Evolutionary conservation across 1,140 invertebrate species (phyloP).

Genomic region (Drosophila mojavensis): DNA sequence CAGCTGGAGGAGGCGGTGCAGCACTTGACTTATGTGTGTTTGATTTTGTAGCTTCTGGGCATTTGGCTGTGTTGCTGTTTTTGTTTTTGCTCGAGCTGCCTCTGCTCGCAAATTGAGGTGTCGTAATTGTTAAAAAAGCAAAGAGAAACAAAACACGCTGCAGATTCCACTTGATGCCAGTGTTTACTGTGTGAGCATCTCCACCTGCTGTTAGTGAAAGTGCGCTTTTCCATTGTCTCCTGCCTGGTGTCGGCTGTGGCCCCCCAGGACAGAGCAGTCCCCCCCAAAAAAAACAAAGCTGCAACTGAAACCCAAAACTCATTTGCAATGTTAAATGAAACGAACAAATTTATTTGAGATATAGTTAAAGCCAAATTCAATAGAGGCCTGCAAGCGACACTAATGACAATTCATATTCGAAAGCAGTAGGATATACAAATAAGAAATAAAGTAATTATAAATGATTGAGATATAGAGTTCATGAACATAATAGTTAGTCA

Average conservation of each 20-base stretch:
- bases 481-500: no score
- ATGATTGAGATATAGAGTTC: no score
- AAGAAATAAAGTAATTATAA: no score
- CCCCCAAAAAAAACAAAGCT: constrained; percentile 9
- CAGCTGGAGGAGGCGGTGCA: constrained; percentile 19
- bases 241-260: constrained; percentile 4
- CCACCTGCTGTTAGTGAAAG: constrained; percentile 65
- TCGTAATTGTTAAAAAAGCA: constrained; percentile 64
- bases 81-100: not conserved
- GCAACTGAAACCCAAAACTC: constrained; percentile 41
- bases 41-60: constrained; percentile 74
- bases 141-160: constrained; percentile 2
- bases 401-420: not conserved
- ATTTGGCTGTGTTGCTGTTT: constrained; percentile 24
- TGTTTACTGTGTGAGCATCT: constrained; percentile 47
- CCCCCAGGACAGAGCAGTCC: constrained; percentile 40
- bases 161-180: constrained; percentile 25
- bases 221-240: constrained; percentile 50
- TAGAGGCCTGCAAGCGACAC: not conserved
- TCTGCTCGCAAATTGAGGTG: constrained; percentile 70
- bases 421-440: no score
- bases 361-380: constrained; percentile 11
- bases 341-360: constrained; percentile 50
- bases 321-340: constrained; percentile 72
- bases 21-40: constrained; percentile 38